A percentile compares a stretch with the other conserved stretches of the same genome.
phyloP scores from a whole-genome alignment of 2,113 vertebrate species.

The Sarotherodon lohbergeri region DNA sequence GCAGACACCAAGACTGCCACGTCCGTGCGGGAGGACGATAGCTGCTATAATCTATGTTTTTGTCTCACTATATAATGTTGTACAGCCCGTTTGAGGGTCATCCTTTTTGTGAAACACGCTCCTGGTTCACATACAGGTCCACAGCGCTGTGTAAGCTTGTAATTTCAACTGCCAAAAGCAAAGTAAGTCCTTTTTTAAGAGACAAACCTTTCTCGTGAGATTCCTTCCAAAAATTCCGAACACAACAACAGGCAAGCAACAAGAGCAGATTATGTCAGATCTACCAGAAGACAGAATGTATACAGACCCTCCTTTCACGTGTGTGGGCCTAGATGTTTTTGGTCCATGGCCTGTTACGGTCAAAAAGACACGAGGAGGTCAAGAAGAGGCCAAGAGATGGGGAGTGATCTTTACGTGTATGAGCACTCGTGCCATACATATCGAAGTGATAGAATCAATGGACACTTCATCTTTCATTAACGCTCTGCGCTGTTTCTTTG shows the following conservation, averaged over 20 bases:
- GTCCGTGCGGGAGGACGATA: too few relatives aligned
- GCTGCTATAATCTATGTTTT: too few relatives aligned
- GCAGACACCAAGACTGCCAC: too few relatives aligned
- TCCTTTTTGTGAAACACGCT: too few relatives aligned
- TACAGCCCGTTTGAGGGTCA: too few relatives aligned
- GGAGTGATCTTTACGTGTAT: not conserved
- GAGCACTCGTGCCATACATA: not conserved
- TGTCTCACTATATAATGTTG: too few relatives aligned
- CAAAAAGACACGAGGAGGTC: not conserved
- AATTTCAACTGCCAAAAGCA: too few relatives aligned
- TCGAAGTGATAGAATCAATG: not conserved
- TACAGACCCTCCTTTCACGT: not conserved
- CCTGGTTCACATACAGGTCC: too few relatives aligned
- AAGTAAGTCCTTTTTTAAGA: too few relatives aligned
- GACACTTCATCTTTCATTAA: not conserved
- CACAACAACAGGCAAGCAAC: not conserved
- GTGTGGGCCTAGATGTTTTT: not conserved
- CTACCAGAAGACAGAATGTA: not conserved
- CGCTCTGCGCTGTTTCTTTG: not conserved
- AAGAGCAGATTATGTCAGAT: not conserved
- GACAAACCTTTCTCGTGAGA: too few relatives aligned
- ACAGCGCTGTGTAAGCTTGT: too few relatives aligned
- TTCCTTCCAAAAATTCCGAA: too few relatives aligned
- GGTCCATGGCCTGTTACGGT: not conserved
- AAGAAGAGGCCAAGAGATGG: not conserved